phyloP scores from a whole-genome alignment of 2,797 vertebrate species.

The Lagorchestes hirsutus region DNA sequence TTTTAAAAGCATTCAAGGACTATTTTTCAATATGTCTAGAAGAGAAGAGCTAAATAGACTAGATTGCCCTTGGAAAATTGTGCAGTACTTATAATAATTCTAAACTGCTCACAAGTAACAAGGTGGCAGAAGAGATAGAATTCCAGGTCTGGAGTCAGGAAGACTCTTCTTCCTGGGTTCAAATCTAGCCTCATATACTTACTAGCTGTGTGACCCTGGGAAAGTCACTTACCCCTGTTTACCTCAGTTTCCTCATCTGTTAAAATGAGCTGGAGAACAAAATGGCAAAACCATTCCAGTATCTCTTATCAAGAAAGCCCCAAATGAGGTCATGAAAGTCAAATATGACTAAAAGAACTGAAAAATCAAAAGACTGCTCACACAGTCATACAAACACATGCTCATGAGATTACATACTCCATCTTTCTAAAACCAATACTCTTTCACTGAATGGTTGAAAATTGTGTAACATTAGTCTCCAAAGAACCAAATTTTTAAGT shows the following conservation, averaged over 20 bases:
- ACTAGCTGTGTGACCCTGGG: background rate
- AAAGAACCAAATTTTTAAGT: background rate
- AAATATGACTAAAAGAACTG: background rate
- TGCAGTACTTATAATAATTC: background rate
- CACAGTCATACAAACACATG: background rate
- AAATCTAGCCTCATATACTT: background rate
- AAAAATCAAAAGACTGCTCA: background rate
- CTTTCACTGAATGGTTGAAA: background rate
- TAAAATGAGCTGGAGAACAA: background rate
- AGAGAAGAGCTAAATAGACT: background rate
- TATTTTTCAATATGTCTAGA: background rate
- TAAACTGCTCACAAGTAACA: background rate
- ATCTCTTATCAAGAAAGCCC: background rate
- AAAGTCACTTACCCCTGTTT: background rate
- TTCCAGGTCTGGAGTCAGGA: background rate
- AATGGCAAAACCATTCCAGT: background rate
- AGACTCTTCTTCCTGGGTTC: background rate
- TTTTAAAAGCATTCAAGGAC: background rate
- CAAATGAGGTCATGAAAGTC: background rate
- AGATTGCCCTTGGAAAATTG: background rate
- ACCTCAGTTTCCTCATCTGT: background rate
- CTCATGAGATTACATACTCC: background rate
- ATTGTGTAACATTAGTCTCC: background rate
- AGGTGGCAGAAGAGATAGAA: background rate
- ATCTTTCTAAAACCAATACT: background rate